Conservation (phyloP, 2,113 vertebrate species). For the Pelobates fuscus region DNA sequence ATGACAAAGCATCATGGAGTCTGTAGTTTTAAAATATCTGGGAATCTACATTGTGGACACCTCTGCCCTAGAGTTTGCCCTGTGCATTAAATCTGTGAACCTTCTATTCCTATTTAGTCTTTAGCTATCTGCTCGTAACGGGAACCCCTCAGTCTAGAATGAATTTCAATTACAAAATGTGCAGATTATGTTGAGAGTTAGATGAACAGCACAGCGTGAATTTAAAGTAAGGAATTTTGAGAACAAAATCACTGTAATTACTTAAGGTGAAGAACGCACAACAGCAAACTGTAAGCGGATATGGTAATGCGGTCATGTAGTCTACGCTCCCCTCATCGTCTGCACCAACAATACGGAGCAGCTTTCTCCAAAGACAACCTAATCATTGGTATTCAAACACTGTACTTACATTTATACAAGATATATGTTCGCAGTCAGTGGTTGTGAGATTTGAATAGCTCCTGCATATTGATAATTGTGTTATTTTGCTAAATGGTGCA, state of each 20-base stretch:
- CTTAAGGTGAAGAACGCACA: neutral
- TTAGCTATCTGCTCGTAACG: too few species aligned
- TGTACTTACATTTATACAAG: neutral
- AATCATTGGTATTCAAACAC: neutral
- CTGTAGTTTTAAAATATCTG: too few species aligned
- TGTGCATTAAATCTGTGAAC: too few species aligned
- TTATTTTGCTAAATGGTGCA: neutral
- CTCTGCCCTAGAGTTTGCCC: too few species aligned
- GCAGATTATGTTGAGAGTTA: neutral
- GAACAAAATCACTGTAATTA: neutral
- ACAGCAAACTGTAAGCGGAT: neutral
- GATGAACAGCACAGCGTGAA: neutral
- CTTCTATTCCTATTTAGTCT: too few species aligned
- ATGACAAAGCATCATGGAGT: too few species aligned
- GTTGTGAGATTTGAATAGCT: neutral
- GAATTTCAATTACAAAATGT: neutral
- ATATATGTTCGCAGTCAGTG: neutral
- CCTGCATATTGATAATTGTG: constrained; percentile 2
- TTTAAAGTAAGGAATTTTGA: neutral
- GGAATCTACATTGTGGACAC: too few species aligned
- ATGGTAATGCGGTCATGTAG: constrained; percentile 5
- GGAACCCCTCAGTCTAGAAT: neutral
- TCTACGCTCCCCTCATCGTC: neutral
- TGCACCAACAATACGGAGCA: neutral
- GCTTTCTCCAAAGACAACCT: neutral